Evolutionary conservation across 2,113 vertebrate genomes (phyloP), one percentile per base, ranked within the genome.

Genomic region (Gasterosteus nipponicus): DNA sequence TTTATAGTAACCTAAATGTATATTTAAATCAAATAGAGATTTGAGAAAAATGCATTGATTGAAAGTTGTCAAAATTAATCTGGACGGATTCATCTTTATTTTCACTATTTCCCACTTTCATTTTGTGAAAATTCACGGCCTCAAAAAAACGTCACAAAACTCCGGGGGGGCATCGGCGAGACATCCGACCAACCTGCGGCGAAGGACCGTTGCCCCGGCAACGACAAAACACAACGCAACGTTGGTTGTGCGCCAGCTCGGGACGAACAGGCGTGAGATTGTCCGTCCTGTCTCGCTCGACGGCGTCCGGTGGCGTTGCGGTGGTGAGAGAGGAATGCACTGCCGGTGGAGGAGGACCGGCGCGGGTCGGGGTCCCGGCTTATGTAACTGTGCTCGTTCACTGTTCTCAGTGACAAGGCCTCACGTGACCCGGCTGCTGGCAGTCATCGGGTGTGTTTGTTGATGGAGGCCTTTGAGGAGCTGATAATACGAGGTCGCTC

Each of bases 121-220:
- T 62, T 53, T 54, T 56, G 16, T 33, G 10, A 11, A 63, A 33
- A 35, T 38, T 46, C 18, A 26, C 1, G 5, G 7, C 10, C n/a
- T 58, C 1, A 38, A 5, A 54, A 59, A 49, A 46, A 44, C 44
- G 12, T 4, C 14, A 31, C 39, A 10, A 10, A 65, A 33, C 10
- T 1, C 58, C 42, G 1, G 22, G 39, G 78, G 77, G 84, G 86
- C 65, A 33, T 56, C 83, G 84, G 85, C 73, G 75, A 58, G 69
- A 56, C 78, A 77, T 73, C 71, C 29, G 18, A 4, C 35, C 7
- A 31, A 56, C 61, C 49, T 87, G 82, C 86, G 35, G 35, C 85
- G 86, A 70, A 66, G 46, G 61, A 83, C 65, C 3, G 75, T 86
- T 59, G 47, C 92, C 82, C 86, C 83, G 75, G 87, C 19, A 49